These are phyloP conservation scores for Drosophila carrolli DNA, from an alignment of 1,140 invertebrate species.

Conservation along the genomic window DNA sequence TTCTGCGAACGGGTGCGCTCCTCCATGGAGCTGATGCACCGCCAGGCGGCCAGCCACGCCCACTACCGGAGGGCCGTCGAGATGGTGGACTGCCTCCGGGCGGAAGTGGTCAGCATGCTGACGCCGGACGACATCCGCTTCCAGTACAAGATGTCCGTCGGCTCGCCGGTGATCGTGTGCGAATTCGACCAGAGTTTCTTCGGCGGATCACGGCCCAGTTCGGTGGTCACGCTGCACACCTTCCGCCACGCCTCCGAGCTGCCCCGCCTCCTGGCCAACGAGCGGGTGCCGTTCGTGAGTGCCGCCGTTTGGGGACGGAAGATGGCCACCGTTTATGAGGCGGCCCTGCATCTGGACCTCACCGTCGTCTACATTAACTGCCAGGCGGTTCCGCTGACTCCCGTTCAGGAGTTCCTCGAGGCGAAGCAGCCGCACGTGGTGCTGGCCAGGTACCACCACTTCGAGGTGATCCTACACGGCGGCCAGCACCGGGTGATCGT, in stretches of 20 bases:
- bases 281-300: slow-evolving; percentile 38
- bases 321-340: slow-evolving; percentile 51
- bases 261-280: slow-evolving; percentile 13
- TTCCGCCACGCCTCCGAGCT: slow-evolving; percentile 48
- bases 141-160: slow-evolving; percentile 30
- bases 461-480: slow-evolving; percentile 29
- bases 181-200: slow-evolving; percentile 64
- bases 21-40: slow-evolving; percentile 40
- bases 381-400: slow-evolving; percentile 6
- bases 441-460: slow-evolving; percentile 38
- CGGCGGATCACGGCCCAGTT: slow-evolving; percentile 28
- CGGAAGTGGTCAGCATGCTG: slow-evolving; percentile 37
- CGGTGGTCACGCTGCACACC: slow-evolving; percentile 61
- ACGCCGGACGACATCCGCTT: slow-evolving; percentile 44
- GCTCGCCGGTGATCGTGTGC: slow-evolving; percentile 49
- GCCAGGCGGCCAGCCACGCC: slow-evolving; percentile 30
- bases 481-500: slow-evolving; percentile 17
- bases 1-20: slow-evolving; percentile 32
- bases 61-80: slow-evolving; percentile 22
- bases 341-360: slow-evolving; percentile 28
- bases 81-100: slow-evolving; percentile 37
- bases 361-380: slow-evolving; percentile 56
- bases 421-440: slow-evolving; percentile 19
- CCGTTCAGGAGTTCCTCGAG: slow-evolving; percentile 14
- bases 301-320: slow-evolving; percentile 54